These are phyloP conservation scores for Cheilinus undulatus DNA, from an alignment of 2,113 vertebrate genomes.

Conservation along the genomic window DNA sequence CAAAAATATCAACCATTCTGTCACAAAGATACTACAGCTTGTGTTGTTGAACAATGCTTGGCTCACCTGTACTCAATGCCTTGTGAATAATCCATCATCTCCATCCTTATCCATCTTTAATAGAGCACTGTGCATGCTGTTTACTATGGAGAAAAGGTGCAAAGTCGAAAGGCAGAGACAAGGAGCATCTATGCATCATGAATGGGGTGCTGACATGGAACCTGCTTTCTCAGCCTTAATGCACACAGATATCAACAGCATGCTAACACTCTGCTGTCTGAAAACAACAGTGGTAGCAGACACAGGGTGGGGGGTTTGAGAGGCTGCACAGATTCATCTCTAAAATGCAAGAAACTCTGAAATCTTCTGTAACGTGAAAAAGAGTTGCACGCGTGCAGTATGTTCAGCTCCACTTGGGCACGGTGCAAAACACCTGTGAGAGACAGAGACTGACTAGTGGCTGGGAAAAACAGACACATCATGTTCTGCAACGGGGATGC, in stretches of 20 bases:
- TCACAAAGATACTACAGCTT: constrained; percentile 1
- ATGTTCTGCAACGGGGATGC: too few species aligned
- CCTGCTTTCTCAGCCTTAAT: constrained; percentile 1
- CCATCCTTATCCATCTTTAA: constrained; percentile 57
- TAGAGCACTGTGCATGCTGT: constrained; percentile 28
- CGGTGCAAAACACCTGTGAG: too few species aligned
- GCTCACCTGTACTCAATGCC: constrained; percentile 30
- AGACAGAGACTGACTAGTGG: too few species aligned
- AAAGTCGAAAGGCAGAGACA: constrained; percentile 17
- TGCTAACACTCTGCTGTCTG: not conserved
- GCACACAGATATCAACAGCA: constrained; percentile 9
- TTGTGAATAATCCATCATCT: constrained; percentile 66
- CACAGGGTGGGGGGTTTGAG: too few species aligned
- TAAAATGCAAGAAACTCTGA: too few species aligned
- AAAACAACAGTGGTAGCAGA: not conserved
- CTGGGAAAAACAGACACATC: too few species aligned
- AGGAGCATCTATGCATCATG: constrained; percentile 35
- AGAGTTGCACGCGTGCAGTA: too few species aligned
- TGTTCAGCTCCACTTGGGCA: too few species aligned
- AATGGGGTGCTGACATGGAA: constrained; percentile 3
- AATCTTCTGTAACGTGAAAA: too few species aligned
- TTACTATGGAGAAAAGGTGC: constrained; percentile 4
- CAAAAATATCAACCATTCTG: too few species aligned
- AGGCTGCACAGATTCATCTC: too few species aligned
- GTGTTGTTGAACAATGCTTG: constrained; percentile 30